A percentile compares a stretch with the other conserved stretches of the same genome.
Conservation (phyloP, 1,140 invertebrate genomes). For the Formica exsecta region DNA sequence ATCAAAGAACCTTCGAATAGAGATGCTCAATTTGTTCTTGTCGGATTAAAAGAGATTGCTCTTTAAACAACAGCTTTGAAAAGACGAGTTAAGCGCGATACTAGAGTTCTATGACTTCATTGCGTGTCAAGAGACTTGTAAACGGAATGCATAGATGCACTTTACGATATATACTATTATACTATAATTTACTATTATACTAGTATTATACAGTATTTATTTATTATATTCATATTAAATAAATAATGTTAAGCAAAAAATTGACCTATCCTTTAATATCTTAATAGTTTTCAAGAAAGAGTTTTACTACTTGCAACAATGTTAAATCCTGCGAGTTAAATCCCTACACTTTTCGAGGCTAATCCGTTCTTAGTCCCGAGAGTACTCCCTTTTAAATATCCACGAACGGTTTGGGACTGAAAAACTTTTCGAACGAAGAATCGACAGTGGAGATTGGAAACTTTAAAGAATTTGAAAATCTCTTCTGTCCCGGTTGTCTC, state of each 20-base stretch:
- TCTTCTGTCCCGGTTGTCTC: neutral
- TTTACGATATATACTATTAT: neutral
- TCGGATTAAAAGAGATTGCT: neutral
- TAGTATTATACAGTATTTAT: too few species aligned
- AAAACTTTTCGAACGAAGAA: neutral
- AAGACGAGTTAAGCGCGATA: neutral
- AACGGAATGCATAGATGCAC: neutral
- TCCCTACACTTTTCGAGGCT: neutral
- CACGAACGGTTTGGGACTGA: neutral
- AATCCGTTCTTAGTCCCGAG: neutral
- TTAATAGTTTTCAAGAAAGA: neutral
- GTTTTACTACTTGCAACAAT: neutral
- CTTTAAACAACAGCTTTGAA: neutral
- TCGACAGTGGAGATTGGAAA: neutral
- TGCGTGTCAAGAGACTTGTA: neutral
- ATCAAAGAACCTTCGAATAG: constrained; percentile 2
- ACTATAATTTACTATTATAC: too few species aligned
- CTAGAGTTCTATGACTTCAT: neutral
- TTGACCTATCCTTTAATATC: neutral
- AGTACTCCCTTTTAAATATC: neutral
- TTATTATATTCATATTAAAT: too few species aligned
- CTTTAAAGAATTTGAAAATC: neutral
- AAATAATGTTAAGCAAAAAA: neutral
- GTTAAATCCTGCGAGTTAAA: constrained; percentile 5
- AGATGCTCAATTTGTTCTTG: neutral